phyloP scores from a whole-genome alignment of 2,113 vertebrate genomes.

The Oplegnathus fasciatus region DNA sequence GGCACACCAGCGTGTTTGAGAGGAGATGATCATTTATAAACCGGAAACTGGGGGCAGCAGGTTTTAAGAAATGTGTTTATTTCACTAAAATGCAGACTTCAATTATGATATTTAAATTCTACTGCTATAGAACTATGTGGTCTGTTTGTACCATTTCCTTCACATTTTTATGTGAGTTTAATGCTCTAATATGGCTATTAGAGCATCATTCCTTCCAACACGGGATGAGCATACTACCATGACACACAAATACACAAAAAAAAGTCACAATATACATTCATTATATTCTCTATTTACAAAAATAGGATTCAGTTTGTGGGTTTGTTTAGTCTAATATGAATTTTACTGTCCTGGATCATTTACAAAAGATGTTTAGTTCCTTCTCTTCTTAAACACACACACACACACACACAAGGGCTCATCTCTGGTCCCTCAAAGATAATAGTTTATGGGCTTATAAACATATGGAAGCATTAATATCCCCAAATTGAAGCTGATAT shows the following conservation, averaged over 20 bases:
- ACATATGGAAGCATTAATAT: neutral
- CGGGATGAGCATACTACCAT: rapidly evolving
- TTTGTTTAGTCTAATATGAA: neutral
- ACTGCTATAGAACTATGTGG: neutral
- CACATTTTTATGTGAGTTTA: neutral
- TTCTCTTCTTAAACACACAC: neutral
- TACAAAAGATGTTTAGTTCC: neutral
- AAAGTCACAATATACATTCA: neutral
- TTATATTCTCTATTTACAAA: constrained; percentile 32
- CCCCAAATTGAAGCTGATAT: neutral
- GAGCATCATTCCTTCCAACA: neutral
- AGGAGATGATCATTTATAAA: neutral
- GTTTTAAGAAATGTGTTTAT: constrained; percentile 12
- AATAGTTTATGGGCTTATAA: neutral
- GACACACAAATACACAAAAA: rapidly evolving
- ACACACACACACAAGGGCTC: neutral
- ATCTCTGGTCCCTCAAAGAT: neutral
- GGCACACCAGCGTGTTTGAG: neutral
- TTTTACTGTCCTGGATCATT: neutral
- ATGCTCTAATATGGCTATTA: neutral
- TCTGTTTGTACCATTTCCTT: constrained; percentile 15
- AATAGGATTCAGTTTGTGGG: rapidly evolving
- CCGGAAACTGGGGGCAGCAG: neutral
- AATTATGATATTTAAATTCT: neutral
- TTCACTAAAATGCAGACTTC: neutral